These are phyloP conservation scores for Macrosteles quadrilineatus DNA, from an alignment of 1,140 invertebrate genomes.

Conservation along the genomic window DNA sequence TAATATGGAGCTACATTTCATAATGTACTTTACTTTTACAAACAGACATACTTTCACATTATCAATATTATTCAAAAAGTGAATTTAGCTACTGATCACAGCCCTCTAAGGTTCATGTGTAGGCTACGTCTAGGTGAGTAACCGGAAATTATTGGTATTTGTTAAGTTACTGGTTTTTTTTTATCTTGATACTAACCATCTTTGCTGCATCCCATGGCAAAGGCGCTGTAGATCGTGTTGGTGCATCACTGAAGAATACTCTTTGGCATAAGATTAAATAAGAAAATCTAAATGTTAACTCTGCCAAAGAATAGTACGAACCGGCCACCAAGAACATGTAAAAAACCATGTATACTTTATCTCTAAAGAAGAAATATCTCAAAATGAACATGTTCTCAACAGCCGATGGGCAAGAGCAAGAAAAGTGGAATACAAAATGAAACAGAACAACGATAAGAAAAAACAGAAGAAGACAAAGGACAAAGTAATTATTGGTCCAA, in stretches of 20 bases:
- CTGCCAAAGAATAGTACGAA: conserved; percentile 3
- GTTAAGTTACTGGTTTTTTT: background rate
- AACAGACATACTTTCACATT: too few relatives aligned
- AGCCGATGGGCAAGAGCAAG: conserved; percentile 1
- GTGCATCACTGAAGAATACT: background rate
- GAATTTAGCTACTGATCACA: too few relatives aligned
- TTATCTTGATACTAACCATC: conserved; percentile 2
- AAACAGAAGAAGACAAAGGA: background rate
- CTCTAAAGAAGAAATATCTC: background rate
- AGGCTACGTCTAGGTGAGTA: conserved; percentile 1
- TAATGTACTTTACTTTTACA: too few relatives aligned
- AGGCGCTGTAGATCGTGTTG: background rate
- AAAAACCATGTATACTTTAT: background rate
- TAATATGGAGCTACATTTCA: too few relatives aligned
- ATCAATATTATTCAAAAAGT: too few relatives aligned
- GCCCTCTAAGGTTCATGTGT: conserved; percentile 1
- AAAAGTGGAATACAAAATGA: conserved; percentile 2
- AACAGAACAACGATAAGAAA: background rate
- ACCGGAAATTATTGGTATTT: background rate
- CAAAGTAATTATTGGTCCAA: conserved; percentile 1
- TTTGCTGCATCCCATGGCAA: conserved; percentile 6
- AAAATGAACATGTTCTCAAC: conserved; percentile 8
- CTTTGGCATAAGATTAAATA: background rate
- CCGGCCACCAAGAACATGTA: background rate
- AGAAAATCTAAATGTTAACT: conserved; percentile 8